These are phyloP conservation scores for Gadopsis marmoratus DNA, from an alignment of 2,797 vertebrate genomes.

Conservation along the genomic window DNA sequence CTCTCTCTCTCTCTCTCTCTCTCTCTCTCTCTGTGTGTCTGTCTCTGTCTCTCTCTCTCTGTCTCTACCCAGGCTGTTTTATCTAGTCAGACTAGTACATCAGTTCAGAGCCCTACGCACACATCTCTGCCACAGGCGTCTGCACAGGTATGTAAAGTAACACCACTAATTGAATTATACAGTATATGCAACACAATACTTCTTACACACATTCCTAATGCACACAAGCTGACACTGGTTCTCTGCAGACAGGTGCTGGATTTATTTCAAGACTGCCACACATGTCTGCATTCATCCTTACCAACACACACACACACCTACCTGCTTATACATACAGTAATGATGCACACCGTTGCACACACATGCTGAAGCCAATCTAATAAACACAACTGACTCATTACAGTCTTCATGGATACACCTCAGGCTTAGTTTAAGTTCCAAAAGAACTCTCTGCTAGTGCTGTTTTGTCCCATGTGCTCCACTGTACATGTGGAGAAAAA, in stretches of 20 bases:
- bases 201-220: conserved; percentile 9
- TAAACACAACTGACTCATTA: background rate
- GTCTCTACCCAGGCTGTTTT: conserved; percentile 57
- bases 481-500: background rate
- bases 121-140: conserved; percentile 80
- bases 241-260: background rate
- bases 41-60: conserved; percentile 5
- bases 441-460: background rate
- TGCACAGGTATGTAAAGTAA: conserved; percentile 86
- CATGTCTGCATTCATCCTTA: conserved; percentile 11
- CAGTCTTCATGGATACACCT: background rate
- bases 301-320: background rate
- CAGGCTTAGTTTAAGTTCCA: background rate
- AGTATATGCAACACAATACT: background rate
- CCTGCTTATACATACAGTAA: background rate
- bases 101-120: conserved; percentile 80
- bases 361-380: background rate
- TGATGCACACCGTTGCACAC: background rate
- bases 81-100: conserved; percentile 67
- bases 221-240: background rate
- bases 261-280: background rate
- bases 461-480: background rate
- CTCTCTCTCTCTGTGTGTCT: background rate
- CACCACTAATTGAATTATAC: background rate
- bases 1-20: background rate